A percentile compares a stretch with the other conserved stretches of the same genome.
Evolutionary conservation across 2,888 invertebrate genomes (phyloP).

Genomic region (Dicroscelio sp.): DNA sequence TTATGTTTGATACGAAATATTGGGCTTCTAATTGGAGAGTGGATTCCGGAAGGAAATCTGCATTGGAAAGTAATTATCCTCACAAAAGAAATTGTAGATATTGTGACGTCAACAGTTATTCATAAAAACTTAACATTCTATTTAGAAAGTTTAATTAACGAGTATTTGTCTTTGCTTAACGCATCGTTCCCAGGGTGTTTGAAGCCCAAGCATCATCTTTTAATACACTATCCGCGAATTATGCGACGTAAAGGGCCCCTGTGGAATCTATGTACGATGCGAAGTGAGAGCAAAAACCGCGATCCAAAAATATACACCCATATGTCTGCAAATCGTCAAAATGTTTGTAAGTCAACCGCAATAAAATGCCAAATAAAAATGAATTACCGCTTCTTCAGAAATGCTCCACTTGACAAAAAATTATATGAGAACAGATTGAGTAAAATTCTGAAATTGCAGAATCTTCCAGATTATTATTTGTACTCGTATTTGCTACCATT

Average conservation of each 20-base stretch:
- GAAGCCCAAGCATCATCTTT: constrained; percentile 79
- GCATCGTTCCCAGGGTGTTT: constrained; percentile 56
- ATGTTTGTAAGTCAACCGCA: constrained; percentile 70
- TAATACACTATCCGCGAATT: constrained; percentile 16
- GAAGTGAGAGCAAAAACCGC: constrained; percentile 53
- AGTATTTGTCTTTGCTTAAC: constrained; percentile 63
- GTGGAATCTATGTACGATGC: constrained; percentile 58
- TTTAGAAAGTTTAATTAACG: constrained; percentile 58
- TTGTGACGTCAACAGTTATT: constrained; percentile 53
- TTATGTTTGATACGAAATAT: not conserved
- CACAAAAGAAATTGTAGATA: constrained; percentile 72
- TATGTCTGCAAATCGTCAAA: constrained; percentile 43
- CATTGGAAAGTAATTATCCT: constrained; percentile 70
- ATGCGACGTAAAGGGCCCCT: constrained; percentile 66
- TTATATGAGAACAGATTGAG: not conserved
- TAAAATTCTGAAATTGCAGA: not conserved
- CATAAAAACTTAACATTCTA: constrained; percentile 24
- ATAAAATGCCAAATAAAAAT: constrained; percentile 55
- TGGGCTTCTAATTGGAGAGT: not conserved
- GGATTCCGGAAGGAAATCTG: constrained; percentile 31
- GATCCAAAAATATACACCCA: constrained; percentile 44
- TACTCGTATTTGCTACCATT: no score
- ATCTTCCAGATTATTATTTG: no score
- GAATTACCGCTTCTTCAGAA: not conserved
- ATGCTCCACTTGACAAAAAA: not conserved